Percentiles rank a stretch among this genome's conserved stretches.
phyloP scores from a whole-genome alignment of 2,113 vertebrate species.

The Pholis gunnellus region DNA sequence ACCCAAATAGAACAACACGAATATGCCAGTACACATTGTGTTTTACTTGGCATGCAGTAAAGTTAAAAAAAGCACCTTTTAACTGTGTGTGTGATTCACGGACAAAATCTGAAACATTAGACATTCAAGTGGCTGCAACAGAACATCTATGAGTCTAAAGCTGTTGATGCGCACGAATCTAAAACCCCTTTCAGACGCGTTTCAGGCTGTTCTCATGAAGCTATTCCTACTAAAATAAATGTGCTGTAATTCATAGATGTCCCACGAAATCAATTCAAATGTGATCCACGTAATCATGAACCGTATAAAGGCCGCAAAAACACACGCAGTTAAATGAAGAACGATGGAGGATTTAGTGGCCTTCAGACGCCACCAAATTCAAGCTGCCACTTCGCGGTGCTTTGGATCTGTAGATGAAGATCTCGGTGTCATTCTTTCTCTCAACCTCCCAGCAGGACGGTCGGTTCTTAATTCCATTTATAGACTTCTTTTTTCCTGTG shows the following conservation, averaged over 20 bases:
- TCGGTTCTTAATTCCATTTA: neutral
- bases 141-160: neutral
- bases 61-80: neutral
- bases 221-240: too few species aligned
- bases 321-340: too few species aligned
- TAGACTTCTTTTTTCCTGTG: neutral
- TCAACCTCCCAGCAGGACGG: neutral
- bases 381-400: too few species aligned
- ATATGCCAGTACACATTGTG: neutral
- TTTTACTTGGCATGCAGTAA: neutral
- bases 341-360: too few species aligned
- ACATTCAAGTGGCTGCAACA: neutral
- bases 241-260: too few species aligned
- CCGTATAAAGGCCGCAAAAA: neutral
- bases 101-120: neutral
- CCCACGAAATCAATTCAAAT: too few species aligned
- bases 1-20: neutral
- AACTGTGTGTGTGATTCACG: neutral
- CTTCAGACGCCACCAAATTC: too few species aligned
- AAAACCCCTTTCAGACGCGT: neutral
- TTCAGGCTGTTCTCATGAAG: too few species aligned
- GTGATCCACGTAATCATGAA: too few species aligned
- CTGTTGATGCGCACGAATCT: neutral
- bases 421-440: constrained; percentile 5
- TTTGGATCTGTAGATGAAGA: neutral